phyloP scores from a whole-genome alignment of 2,113 vertebrate genomes.

The Corythornis vintsioides region DNA sequence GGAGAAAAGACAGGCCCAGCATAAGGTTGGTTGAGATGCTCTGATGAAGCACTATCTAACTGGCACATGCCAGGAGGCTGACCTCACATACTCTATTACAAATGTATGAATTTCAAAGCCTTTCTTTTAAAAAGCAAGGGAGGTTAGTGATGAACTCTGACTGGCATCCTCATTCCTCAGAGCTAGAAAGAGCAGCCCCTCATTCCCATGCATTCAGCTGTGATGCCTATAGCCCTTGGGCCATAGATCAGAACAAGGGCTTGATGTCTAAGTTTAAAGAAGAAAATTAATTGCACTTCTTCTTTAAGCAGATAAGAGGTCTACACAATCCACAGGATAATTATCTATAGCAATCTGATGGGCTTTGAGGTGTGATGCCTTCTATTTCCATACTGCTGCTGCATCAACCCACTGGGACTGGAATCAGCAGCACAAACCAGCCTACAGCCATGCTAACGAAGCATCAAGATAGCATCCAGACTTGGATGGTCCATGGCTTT shows the following conservation, averaged over 20 bases:
- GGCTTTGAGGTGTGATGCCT: not conserved
- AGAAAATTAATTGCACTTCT: not conserved
- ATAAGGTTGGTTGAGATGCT: not conserved
- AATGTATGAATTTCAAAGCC: not conserved
- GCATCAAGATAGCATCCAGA: not conserved
- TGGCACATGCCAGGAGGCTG: not conserved
- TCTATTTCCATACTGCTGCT: not conserved
- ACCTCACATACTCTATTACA: not conserved
- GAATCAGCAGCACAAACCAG: not conserved
- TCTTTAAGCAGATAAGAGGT: not conserved
- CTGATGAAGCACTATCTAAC: not conserved
- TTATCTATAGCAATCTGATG: not conserved
- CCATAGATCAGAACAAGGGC: not conserved
- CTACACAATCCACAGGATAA: not conserved
- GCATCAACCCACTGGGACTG: not conserved
- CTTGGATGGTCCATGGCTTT: not conserved
- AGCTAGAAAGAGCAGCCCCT: not conserved
- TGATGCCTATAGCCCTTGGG: not conserved
- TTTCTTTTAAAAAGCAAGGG: not conserved
- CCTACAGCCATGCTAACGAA: not conserved
- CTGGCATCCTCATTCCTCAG: not conserved
- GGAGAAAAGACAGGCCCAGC: not conserved
- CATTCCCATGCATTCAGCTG: not conserved
- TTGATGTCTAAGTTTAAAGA: not conserved
- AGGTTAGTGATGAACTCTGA: not conserved